These are phyloP conservation scores for Alaudala cheleensis DNA, from an alignment of 2,113 vertebrate genomes.

Conservation along the genomic window DNA sequence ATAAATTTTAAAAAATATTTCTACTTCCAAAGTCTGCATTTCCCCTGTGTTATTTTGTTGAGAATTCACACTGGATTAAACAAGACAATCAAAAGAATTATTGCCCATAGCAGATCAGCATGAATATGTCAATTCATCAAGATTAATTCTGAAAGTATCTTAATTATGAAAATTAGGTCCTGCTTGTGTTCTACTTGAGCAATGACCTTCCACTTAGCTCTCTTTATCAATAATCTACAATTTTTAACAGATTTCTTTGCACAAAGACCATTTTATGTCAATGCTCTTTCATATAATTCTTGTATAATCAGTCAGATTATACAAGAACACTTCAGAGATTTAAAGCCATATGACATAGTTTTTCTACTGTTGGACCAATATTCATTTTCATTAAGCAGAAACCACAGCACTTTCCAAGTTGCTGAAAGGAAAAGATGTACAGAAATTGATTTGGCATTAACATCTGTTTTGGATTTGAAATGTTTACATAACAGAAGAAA, in stretches of 20 bases:
- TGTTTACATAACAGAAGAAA: slow-evolving; percentile 66
- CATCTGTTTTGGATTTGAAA: slow-evolving; percentile 66
- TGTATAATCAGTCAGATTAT: background rate
- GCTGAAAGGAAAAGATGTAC: slow-evolving; percentile 35
- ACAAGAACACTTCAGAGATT: slow-evolving; percentile 18
- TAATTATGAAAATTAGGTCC: background rate
- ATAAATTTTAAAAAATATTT: background rate
- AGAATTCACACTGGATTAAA: background rate
- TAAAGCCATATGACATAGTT: background rate
- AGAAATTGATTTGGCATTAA: slow-evolving; percentile 49
- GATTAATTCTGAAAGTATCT: background rate
- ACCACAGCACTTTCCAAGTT: slow-evolving; percentile 53
- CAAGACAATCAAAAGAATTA: background rate
- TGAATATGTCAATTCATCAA: background rate
- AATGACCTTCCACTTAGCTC: background rate
- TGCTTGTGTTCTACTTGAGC: background rate
- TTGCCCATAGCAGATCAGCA: background rate
- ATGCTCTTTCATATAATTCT: background rate
- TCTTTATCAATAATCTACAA: background rate
- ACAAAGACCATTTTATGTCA: background rate
- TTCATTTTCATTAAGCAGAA: slow-evolving; percentile 66
- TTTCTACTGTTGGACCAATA: slow-evolving; percentile 47
- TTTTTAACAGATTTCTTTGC: background rate
- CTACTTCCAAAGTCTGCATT: background rate
- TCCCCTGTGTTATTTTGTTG: background rate